Base-by-base conservation (phyloP, 2,797 vertebrate genomes). In the Enteromius radiatus region DNA sequence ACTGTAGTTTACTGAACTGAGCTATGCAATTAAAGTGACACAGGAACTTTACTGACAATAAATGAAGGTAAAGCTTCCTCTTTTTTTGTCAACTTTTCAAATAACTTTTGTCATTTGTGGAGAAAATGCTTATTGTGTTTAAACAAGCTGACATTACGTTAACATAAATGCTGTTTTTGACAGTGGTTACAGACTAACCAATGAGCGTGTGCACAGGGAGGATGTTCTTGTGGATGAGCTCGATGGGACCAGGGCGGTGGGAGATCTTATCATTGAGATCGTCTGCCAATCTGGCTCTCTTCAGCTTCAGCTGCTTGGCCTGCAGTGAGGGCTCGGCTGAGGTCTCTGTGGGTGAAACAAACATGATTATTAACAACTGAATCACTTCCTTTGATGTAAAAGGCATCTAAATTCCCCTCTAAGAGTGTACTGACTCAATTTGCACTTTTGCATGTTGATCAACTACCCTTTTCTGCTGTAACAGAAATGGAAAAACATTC, bases 191-290 rank as follows among this genome's bases (percentile, higher is more conserved):
- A 52, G 28, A 49, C 80, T 88, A 56, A 89, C 88, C 88, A 31
- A 89, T 78, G 8, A 89, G 78, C 0, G 93, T 91, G 84, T 95
- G 95, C 79, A 96, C 96, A 3, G 96, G 95, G 82, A 96, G 89
- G 86, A 96, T 96, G 79, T 96, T 96, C 90, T 96, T 96, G 89
- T 96, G 95, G 80, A 96, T 93, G 78, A 96, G 89, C 84, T 96
- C 96, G 90, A 96, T 96, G 70, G 96, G 96, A 69, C 96, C 96
- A 1, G 96, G 96, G 68, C 96, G 89, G 91, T 96, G 96, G 0
- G 96, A 95, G 56, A 96, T 96, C 92, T 96, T 96, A 90, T 96
- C 96, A 0, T 96, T 96, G 85, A 96, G 95, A 88, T 96, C 96
- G 77, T 96, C 95, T 0, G 96, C 96, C 85, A 96, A 85, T 4